Conservation (phyloP, 2,113 vertebrate species). For the Solea solea region DNA sequence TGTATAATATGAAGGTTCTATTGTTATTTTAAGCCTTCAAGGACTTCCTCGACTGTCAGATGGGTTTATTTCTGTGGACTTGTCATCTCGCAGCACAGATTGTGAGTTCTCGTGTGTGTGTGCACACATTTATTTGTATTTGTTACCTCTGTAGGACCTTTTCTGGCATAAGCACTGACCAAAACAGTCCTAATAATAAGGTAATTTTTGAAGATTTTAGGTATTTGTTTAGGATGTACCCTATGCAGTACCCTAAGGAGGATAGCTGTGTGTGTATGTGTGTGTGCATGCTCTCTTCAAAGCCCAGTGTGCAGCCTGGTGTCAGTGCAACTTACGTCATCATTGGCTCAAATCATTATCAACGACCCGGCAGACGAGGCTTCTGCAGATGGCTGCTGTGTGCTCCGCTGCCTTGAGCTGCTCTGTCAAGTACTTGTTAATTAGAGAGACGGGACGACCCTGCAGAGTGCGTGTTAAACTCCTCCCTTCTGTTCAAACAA, state of each 20-base stretch:
- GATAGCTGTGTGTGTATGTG: too few relatives aligned
- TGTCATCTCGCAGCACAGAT: slow-evolving; percentile 59
- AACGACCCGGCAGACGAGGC: slow-evolving; percentile 37
- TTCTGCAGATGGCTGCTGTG: slow-evolving; percentile 61
- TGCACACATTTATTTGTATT: not conserved
- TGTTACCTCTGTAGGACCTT: too few relatives aligned
- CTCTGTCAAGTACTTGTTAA: slow-evolving; percentile 62
- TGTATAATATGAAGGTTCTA: not conserved
- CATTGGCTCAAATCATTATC: slow-evolving; percentile 72
- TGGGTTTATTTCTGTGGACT: slow-evolving; percentile 29
- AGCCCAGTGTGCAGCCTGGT: slow-evolving; percentile 44
- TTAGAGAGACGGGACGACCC: slow-evolving; percentile 49
- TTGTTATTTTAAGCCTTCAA: slow-evolving; percentile 14
- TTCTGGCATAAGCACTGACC: too few relatives aligned
- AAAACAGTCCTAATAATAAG: too few relatives aligned
- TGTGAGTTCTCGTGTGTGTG: slow-evolving; percentile 40
- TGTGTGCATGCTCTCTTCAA: slow-evolving; percentile 10
- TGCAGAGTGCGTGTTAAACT: slow-evolving; percentile 41
- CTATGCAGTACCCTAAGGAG: too few relatives aligned
- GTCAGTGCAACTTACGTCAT: slow-evolving; percentile 64
- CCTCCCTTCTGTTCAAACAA: slow-evolving; percentile 16
- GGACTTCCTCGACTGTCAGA: slow-evolving; percentile 31
- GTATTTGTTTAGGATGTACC: too few relatives aligned
- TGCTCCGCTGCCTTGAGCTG: slow-evolving; percentile 45
- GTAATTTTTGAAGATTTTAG: too few relatives aligned